Evolutionary conservation across 2,888 invertebrate species (phyloP).

Genomic region (Pecten maximus): DNA sequence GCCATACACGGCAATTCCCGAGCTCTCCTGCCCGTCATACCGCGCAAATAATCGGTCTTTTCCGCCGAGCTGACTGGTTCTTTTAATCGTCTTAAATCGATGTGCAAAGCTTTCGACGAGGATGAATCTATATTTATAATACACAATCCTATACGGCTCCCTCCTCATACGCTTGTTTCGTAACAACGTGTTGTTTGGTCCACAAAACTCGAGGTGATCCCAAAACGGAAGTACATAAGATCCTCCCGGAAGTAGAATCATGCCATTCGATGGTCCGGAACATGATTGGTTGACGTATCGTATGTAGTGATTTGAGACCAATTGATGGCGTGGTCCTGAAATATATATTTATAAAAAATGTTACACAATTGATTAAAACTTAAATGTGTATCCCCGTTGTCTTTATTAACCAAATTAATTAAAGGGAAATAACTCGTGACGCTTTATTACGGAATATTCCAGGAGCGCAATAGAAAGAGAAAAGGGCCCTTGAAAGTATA

Average conservation of each 20-base stretch:
- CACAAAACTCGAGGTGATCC: slow-evolving; percentile 11
- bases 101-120: not conserved
- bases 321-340: not conserved
- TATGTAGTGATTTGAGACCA: not conserved
- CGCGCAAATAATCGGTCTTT: not conserved
- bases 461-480: no score
- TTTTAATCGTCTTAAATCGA: not conserved
- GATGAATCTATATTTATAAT: not conserved
- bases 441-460: no score
- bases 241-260: slow-evolving; percentile 16
- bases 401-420: no score
- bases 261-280: not conserved
- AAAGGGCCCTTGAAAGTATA: no score
- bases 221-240: not conserved
- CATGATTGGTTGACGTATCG: not conserved
- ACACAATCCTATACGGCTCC: not conserved
- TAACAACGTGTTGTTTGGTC: not conserved
- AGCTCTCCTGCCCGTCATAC: not conserved
- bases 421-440: no score
- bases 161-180: not conserved
- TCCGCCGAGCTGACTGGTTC: not conserved
- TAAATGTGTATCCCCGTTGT: no score
- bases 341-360: not conserved
- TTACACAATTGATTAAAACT: no score
- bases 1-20: not conserved